These are phyloP conservation scores for Drosophila subpulchrella DNA, from an alignment of 1,140 invertebrate genomes.

Conservation along the genomic window DNA sequence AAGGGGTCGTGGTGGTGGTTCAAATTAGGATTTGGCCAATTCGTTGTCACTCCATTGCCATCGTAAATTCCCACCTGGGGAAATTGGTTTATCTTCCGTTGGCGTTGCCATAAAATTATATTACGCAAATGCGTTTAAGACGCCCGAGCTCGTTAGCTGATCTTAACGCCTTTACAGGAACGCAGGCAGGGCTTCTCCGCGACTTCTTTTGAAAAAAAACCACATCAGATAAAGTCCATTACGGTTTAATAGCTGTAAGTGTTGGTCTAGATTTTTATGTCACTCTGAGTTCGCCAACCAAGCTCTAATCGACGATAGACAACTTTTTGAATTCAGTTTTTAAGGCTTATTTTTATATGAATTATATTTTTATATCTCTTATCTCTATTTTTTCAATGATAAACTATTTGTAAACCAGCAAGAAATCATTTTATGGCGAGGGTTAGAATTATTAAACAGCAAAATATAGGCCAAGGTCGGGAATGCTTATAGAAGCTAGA, in stretches of 20 bases:
- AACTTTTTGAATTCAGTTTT: too few species aligned
- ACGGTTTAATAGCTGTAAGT: background rate
- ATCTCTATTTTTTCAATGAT: too few species aligned
- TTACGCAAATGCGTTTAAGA: constrained; percentile 45
- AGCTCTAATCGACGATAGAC: background rate
- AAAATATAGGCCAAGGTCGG: too few species aligned
- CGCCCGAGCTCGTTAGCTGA: constrained; percentile 10
- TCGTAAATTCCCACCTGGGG: constrained; percentile 66
- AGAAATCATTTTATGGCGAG: too few species aligned
- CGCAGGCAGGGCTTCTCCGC: constrained; percentile 6
- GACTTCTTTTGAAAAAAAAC: constrained; percentile 3
- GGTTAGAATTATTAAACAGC: too few species aligned
- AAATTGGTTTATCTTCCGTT: constrained; percentile 59
- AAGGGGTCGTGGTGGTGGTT: background rate
- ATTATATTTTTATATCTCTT: too few species aligned
- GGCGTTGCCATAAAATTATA: constrained; percentile 57
- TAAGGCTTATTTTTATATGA: too few species aligned
- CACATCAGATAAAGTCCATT: constrained; percentile 45
- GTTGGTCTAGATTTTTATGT: background rate
- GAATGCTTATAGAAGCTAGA: too few species aligned
- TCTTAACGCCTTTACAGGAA: constrained; percentile 19
- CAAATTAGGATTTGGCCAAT: constrained; percentile 37
- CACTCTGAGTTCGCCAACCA: background rate
- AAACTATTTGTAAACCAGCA: too few species aligned
- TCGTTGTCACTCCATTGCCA: constrained; percentile 59